Evolutionary conservation across 2,797 vertebrate species (phyloP).

Genomic region (Pelobates cultripes): DNA sequence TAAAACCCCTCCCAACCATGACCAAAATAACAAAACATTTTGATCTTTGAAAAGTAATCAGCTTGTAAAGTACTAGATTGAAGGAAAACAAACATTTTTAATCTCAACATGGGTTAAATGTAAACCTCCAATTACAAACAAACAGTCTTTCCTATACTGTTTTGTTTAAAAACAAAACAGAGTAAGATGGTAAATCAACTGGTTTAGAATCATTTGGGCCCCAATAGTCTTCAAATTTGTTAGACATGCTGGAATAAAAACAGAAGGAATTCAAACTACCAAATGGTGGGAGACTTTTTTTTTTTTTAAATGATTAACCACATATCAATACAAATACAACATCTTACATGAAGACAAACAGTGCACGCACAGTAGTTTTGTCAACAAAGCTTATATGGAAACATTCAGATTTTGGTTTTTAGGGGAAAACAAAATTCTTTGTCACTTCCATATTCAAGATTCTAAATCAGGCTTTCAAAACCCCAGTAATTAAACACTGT

Average conservation of each 20-base stretch:
- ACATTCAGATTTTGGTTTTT: constrained; percentile 65
- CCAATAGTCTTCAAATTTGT: constrained; percentile 66
- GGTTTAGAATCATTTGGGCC: constrained; percentile 42
- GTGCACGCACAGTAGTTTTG: constrained; percentile 74
- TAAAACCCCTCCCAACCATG: too few relatives aligned
- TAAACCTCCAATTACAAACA: too few relatives aligned
- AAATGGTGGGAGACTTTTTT: constrained; percentile 63
- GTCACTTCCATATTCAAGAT: constrained; percentile 62
- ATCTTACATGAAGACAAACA: constrained; percentile 68
- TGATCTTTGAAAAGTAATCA: too few relatives aligned
- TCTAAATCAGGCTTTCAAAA: constrained; percentile 66
- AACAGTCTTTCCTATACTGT: too few relatives aligned
- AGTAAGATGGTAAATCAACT: too few relatives aligned
- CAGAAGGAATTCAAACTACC: constrained; percentile 65
- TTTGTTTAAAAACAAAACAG: too few relatives aligned
- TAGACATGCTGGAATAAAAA: constrained; percentile 69
- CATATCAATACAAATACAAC: constrained; percentile 63
- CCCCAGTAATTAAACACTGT: constrained; percentile 73
- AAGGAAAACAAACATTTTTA: too few relatives aligned
- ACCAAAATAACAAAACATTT: too few relatives aligned
- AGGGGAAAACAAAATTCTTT: constrained; percentile 66
- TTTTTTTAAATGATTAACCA: constrained; percentile 58
- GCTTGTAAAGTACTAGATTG: too few relatives aligned
- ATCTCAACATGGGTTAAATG: too few relatives aligned
- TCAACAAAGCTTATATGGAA: constrained; percentile 68